Percentiles rank a stretch among this genome's conserved stretches.
Conservation (phyloP, 2,888 invertebrate species). For the Pollenia angustigena region DNA sequence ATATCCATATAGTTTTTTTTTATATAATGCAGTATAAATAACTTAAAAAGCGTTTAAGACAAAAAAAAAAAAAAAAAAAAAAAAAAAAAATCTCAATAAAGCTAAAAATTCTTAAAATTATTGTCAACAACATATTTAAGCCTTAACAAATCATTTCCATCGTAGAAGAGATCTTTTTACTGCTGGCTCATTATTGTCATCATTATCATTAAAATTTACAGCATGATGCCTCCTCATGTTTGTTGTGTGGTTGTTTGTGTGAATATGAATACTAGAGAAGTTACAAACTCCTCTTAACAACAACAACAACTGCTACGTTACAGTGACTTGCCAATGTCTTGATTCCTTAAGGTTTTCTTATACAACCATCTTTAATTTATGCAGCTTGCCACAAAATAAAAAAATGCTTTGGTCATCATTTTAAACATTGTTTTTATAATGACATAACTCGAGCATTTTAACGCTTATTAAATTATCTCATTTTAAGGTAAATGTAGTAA, state of each 20-base stretch:
- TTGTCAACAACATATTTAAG: constrained; percentile 74
- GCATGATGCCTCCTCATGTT: constrained; percentile 65
- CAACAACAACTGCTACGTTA: not conserved
- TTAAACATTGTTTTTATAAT: constrained; percentile 77
- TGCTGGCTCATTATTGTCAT: constrained; percentile 72
- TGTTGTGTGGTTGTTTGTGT: too few species aligned
- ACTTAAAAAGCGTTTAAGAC: not conserved
- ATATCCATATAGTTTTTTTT: not conserved
- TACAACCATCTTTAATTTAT: constrained; percentile 58
- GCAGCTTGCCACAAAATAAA: constrained; percentile 33
- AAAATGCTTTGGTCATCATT: constrained; percentile 70
- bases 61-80: constrained; percentile 10
- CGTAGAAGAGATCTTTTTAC: constrained; percentile 43
- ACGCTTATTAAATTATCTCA: constrained; percentile 84
- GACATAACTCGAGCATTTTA: constrained; percentile 84
- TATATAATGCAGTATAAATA: constrained; percentile 37
- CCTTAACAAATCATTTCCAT: constrained; percentile 70
- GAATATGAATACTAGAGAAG: too few species aligned
- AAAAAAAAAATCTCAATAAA: constrained; percentile 34
- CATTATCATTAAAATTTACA: constrained; percentile 73
- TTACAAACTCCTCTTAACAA: constrained; percentile 30
- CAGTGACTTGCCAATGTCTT: constrained; percentile 28
- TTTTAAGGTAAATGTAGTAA: constrained; percentile 78
- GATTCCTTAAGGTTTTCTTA: constrained; percentile 41
- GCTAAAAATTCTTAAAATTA: constrained; percentile 72